Percentiles rank a stretch among this genome's conserved stretches.
phyloP scores from a whole-genome alignment of 2,113 vertebrate species.

The Pyxicephalus adspersus region DNA sequence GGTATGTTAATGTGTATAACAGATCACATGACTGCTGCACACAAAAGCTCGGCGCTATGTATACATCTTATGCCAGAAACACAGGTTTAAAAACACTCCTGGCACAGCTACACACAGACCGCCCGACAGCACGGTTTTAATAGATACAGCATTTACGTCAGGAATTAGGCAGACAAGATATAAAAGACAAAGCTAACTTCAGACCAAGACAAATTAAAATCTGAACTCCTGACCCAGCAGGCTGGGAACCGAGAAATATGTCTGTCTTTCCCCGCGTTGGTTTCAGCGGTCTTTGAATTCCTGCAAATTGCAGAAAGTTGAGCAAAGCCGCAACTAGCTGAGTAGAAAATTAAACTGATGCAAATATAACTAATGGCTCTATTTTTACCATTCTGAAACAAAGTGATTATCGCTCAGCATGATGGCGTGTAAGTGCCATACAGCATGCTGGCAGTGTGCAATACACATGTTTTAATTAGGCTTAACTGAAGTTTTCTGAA shows the following conservation, averaged over 20 bases:
- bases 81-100: conserved; percentile 2
- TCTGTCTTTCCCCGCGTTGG: conserved; percentile 12
- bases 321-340: conserved; percentile 16
- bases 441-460: conserved; percentile 15
- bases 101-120: conserved; percentile 8
- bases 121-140: conserved; percentile 26
- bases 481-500: conserved; percentile 48
- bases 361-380: conserved; percentile 42
- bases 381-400: conserved; percentile 40
- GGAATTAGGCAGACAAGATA: conserved; percentile 42
- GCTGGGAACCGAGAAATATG: conserved; percentile 18
- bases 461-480: conserved; percentile 53
- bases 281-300: conserved; percentile 26
- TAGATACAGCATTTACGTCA: conserved; percentile 45
- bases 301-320: conserved; percentile 28
- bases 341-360: conserved; percentile 33
- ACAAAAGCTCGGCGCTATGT: neutral
- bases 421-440: conserved; percentile 20
- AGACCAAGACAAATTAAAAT: conserved; percentile 51
- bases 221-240: conserved; percentile 33
- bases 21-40: neutral
- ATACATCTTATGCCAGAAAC: conserved; percentile 30
- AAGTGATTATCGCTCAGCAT: conserved; percentile 55
- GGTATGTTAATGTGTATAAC: too few species aligned
- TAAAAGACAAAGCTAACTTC: conserved; percentile 35